A percentile compares a stretch with the other conserved stretches of the same genome.
phyloP scores from a whole-genome alignment of 2,797 vertebrate genomes.

The Syngnathus acus region DNA sequence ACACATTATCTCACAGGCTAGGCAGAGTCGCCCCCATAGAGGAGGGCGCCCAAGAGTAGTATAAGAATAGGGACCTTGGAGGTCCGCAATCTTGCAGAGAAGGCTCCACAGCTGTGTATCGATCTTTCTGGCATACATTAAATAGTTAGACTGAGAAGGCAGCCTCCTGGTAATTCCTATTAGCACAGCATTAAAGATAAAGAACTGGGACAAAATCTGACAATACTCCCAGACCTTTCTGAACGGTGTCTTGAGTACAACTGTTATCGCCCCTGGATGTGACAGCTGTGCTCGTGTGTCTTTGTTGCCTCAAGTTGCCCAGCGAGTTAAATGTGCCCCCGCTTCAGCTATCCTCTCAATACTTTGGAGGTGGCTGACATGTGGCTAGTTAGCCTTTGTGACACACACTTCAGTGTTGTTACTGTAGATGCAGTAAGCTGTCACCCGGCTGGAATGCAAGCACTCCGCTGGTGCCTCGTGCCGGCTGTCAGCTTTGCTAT shows the following conservation, averaged over 20 bases:
- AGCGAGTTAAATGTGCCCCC: conserved; percentile 34
- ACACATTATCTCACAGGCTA: too few relatives aligned
- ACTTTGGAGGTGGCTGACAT: conserved; percentile 50
- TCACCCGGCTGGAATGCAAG: conserved; percentile 63
- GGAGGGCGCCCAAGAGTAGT: too few relatives aligned
- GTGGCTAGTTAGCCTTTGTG: conserved; percentile 43
- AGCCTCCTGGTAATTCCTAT: too few relatives aligned
- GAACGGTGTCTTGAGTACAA: conserved; percentile 24
- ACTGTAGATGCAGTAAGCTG: conserved; percentile 62
- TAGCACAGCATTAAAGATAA: too few relatives aligned
- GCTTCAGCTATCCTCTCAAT: conserved; percentile 24
- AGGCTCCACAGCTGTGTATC: too few relatives aligned
- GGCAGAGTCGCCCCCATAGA: too few relatives aligned
- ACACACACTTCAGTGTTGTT: conserved; percentile 60
- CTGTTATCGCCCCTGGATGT: conserved; percentile 51
- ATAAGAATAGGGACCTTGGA: too few relatives aligned
- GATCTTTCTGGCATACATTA: too few relatives aligned
- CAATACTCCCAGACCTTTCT: conserved; percentile 15
- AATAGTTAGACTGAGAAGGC: too few relatives aligned
- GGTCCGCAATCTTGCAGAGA: too few relatives aligned
- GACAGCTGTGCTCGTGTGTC: conserved; percentile 46
- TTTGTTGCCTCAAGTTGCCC: conserved; percentile 37
- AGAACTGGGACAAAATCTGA: too few relatives aligned
- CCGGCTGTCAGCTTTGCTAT: conserved; percentile 67
- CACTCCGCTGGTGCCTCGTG: conserved; percentile 58